Evolutionary conservation across 1,140 invertebrate genomes (phyloP), one percentile per base, ranked within the genome.

Genomic region (Ladona fulva): DNA sequence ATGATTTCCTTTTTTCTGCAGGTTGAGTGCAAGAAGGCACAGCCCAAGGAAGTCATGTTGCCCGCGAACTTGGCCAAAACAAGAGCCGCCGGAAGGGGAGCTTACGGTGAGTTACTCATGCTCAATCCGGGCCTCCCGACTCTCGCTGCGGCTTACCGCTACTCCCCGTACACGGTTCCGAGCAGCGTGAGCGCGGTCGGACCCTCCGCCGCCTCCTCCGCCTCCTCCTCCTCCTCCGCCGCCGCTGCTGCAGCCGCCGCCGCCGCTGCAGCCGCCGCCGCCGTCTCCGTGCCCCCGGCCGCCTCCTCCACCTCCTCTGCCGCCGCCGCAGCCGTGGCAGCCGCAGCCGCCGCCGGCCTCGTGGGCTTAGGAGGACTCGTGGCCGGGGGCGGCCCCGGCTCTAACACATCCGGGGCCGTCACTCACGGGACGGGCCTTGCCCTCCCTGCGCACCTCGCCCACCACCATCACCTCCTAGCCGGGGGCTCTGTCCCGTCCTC

Each of bases 11-110:
- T 85, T 85, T 81, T 82, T 84, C 91, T 87, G 29, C 89, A 99
- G 97, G 97, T 99, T 87, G 97, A 99, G 90, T 98, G 97, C 89
- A 99, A 99, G 92, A 98, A 99, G 89, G 97, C 97, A 84, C 97
- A 99, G 87, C 97, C 97, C 78, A 99, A 99, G 90, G 97, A 99
- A 90, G 97, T 99, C 82, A 99, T 99, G 97, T 91, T 98, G 85
- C 95, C 96, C 82, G 93, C 95, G 79, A 96, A 95, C 86, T 87
- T 95, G 88, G 95, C 94, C 82, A 96, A 96, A 90, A 96, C 94
- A 86, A 91, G 95, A 85, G 94, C 94, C 82, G 93, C 94, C 81
- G 94, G 94, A 82, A 92, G 94, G 86, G 94, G 94, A 85, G 92
- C 94, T 87, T 97, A 96, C 91, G 94, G 95, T 97, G 94, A 96